These are phyloP conservation scores for Thalassaphorura encarpata DNA, from an alignment of 1,140 invertebrate genomes.

Conservation along the genomic window DNA sequence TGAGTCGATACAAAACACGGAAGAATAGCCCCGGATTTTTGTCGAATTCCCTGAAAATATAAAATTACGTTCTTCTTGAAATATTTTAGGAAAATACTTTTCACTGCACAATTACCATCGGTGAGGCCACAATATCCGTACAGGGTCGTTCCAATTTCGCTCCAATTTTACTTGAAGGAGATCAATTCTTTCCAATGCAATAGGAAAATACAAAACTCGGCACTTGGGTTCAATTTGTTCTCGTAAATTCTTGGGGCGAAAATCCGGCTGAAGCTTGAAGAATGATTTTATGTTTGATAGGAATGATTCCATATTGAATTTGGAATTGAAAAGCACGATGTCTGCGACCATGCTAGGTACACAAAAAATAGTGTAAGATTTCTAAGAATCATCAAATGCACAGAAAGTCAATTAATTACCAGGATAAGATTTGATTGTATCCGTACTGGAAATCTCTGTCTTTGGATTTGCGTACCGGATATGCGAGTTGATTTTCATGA, in stretches of 20 bases:
- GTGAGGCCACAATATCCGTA: constrained; percentile 66
- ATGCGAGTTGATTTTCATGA: constrained; percentile 67
- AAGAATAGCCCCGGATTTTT: constrained; percentile 60
- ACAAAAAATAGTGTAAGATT: constrained; percentile 23
- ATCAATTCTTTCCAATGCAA: constrained; percentile 32
- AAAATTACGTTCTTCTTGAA: too few relatives aligned
- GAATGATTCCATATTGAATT: constrained; percentile 58
- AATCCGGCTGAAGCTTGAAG: constrained; percentile 57
- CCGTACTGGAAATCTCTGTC: constrained; percentile 66
- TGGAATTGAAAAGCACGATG: constrained; percentile 59
- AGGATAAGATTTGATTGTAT: constrained; percentile 62
- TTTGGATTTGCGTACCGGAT: constrained; percentile 55
- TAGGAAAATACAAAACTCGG: constrained; percentile 55
- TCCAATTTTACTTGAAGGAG: constrained; percentile 15
- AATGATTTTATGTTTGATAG: constrained; percentile 50
- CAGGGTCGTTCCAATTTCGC: constrained; percentile 16
- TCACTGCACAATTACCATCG: constrained; percentile 46
- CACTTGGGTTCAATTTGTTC: constrained; percentile 51
- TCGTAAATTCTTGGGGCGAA: constrained; percentile 46
- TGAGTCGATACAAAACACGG: constrained; percentile 45
- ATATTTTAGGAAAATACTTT: constrained; percentile 1
- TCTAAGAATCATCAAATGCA: background rate
- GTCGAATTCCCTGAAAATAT: constrained; percentile 55
- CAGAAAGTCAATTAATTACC: constrained; percentile 41
- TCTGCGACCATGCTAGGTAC: constrained; percentile 56